A percentile compares a stretch with the other conserved stretches of the same genome.
phyloP scores from a whole-genome alignment of 2,888 invertebrate genomes.

The Xylota segnis region DNA sequence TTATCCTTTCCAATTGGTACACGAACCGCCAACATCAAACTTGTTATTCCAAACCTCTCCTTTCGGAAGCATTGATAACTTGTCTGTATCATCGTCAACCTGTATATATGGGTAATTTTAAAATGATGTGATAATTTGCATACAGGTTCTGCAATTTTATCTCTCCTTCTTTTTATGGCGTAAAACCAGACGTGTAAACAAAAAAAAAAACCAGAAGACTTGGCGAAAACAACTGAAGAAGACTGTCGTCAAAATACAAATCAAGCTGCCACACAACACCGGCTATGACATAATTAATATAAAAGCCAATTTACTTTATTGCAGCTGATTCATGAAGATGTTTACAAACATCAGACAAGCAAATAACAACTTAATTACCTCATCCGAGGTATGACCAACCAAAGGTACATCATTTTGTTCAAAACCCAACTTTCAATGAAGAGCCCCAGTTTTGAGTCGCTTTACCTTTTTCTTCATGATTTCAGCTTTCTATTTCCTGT shows the following conservation, averaged over 20 bases:
- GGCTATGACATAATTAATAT: neutral
- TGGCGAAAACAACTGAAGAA: neutral
- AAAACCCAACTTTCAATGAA: neutral
- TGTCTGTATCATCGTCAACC: too few species aligned
- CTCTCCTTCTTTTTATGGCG: neutral
- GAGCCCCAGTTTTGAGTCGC: neutral
- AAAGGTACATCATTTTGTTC: neutral
- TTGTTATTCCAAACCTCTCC: too few species aligned
- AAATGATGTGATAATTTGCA: constrained; percentile 9
- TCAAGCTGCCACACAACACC: neutral
- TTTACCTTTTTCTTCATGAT: neutral
- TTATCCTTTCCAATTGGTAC: too few species aligned
- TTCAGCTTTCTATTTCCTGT: neutral
- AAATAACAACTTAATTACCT: neutral
- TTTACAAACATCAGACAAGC: neutral
- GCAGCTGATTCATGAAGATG: neutral
- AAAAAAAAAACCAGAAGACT: neutral
- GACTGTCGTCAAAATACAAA: neutral
- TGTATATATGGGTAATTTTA: too few species aligned
- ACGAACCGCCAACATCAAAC: too few species aligned
- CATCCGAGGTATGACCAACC: neutral
- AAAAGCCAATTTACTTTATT: neutral
- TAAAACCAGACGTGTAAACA: neutral
- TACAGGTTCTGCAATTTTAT: neutral
- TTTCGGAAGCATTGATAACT: too few species aligned